Evolutionary conservation across 92 coral and sea anemone species (phyloP).

Genomic region (Micromussa lordhowensis): DNA sequence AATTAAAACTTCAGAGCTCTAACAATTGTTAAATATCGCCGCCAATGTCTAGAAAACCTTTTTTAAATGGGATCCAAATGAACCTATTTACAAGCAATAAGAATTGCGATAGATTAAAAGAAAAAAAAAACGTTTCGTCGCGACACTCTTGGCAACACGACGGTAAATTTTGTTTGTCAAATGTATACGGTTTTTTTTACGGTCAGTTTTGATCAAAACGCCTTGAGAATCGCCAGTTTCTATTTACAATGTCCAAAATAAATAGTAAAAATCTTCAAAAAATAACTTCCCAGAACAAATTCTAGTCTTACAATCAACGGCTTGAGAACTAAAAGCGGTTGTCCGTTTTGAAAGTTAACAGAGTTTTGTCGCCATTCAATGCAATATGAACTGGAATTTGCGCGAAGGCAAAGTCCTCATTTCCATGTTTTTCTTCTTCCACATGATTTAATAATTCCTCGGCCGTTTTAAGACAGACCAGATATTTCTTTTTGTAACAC

Average conservation of each 20-base stretch:
- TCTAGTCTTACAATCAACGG: background rate
- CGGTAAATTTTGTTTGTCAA: background rate
- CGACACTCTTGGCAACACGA: background rate
- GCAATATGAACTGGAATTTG: constrained; percentile 81
- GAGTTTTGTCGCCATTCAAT: constrained; percentile 8
- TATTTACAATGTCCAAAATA: background rate
- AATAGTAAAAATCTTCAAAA: background rate
- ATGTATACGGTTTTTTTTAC: background rate
- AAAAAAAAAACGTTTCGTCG: background rate
- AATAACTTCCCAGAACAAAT: background rate
- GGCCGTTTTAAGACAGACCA: constrained; percentile 85
- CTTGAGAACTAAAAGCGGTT: background rate
- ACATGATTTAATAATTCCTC: constrained; percentile 83
- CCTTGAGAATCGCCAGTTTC: background rate
- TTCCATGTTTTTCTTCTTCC: constrained; percentile 75
- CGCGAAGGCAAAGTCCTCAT: constrained; percentile 83
- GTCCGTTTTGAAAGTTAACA: background rate
- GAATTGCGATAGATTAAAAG: background rate
- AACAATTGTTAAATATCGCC: background rate
- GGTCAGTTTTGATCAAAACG: background rate
- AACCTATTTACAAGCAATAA: constrained; percentile 1
- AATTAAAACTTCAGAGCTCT: background rate
- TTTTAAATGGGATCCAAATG: background rate
- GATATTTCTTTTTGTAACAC: constrained; percentile 77
- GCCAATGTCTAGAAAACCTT: background rate